phyloP scores from a whole-genome alignment of 2,797 vertebrate species.

The Momotus momota region DNA sequence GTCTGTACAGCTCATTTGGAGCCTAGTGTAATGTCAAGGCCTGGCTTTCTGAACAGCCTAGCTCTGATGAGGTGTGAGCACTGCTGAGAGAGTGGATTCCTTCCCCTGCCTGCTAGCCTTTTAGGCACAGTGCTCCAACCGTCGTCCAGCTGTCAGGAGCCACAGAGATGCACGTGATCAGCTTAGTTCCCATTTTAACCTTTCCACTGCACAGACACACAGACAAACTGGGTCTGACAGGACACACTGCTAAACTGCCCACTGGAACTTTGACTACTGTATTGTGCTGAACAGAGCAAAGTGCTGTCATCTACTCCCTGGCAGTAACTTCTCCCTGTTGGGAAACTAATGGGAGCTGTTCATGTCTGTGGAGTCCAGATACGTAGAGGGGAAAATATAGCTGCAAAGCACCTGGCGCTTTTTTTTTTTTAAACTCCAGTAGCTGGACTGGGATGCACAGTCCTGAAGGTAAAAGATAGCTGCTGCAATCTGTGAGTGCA shows the following conservation, averaged over 20 bases:
- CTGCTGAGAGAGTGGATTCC: background rate
- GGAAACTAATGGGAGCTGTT: constrained; percentile 52
- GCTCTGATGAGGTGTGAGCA: background rate
- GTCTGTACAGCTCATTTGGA: constrained; percentile 5
- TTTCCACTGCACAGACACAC: constrained; percentile 45
- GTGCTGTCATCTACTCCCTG: constrained; percentile 49
- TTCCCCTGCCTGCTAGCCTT: constrained; percentile 19
- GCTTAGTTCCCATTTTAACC: constrained; percentile 31
- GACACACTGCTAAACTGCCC: constrained; percentile 41
- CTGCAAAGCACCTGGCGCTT: background rate
- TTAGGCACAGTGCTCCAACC: background rate
- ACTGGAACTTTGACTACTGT: constrained; percentile 25
- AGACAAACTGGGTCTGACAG: constrained; percentile 59
- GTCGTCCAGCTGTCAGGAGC: constrained; percentile 49
- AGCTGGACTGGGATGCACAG: constrained; percentile 2
- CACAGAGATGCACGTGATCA: background rate
- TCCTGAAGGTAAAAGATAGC: constrained; percentile 19
- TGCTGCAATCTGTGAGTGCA: constrained; percentile 41
- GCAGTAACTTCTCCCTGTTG: constrained; percentile 46
- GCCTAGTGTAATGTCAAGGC: background rate
- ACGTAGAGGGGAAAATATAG: background rate
- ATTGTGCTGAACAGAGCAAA: constrained; percentile 44
- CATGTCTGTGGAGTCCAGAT: constrained; percentile 31
- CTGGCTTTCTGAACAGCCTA: background rate
- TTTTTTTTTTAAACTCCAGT: background rate